These are phyloP conservation scores for Galerucella pusilla DNA, from an alignment of 2,888 invertebrate species.

Conservation along the genomic window DNA sequence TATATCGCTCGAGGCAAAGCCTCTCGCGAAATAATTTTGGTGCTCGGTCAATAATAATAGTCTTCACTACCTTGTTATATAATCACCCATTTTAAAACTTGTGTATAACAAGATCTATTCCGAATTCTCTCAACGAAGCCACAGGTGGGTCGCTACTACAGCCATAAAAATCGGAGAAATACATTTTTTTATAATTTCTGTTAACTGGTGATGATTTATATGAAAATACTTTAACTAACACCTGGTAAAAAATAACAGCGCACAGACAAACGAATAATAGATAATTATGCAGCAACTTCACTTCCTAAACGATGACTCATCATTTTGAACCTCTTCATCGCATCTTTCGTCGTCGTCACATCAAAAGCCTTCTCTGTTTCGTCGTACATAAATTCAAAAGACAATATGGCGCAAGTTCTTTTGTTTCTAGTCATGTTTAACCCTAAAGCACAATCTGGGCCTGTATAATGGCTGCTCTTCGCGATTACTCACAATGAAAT, in stretches of 20 bases:
- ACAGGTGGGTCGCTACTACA: too few species aligned
- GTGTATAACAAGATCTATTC: too few species aligned
- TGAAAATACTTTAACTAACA: not conserved
- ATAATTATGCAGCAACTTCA: conserved; percentile 18
- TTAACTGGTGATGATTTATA: not conserved
- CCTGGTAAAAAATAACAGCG: not conserved
- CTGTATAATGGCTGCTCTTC: conserved; percentile 44
- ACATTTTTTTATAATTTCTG: too few species aligned
- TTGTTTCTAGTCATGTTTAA: conserved; percentile 58
- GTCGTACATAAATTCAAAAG: conserved; percentile 47
- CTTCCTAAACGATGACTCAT: conserved; percentile 32
- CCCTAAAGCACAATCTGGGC: conserved; percentile 56
- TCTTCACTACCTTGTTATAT: too few species aligned
- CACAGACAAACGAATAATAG: not conserved
- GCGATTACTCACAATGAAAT: conserved; percentile 43
- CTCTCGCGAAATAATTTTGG: too few species aligned
- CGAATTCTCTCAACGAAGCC: too few species aligned
- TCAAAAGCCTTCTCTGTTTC: conserved; percentile 36
- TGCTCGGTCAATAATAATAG: too few species aligned
- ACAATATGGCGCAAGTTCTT: conserved; percentile 56
- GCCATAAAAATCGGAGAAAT: too few species aligned
- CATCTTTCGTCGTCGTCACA: conserved; percentile 32
- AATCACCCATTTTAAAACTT: too few species aligned
- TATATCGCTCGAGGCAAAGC: too few species aligned
- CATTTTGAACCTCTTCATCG: conserved; percentile 27